Base-by-base conservation (phyloP, 2,888 invertebrate genomes). In the Tipula unca region DNA sequence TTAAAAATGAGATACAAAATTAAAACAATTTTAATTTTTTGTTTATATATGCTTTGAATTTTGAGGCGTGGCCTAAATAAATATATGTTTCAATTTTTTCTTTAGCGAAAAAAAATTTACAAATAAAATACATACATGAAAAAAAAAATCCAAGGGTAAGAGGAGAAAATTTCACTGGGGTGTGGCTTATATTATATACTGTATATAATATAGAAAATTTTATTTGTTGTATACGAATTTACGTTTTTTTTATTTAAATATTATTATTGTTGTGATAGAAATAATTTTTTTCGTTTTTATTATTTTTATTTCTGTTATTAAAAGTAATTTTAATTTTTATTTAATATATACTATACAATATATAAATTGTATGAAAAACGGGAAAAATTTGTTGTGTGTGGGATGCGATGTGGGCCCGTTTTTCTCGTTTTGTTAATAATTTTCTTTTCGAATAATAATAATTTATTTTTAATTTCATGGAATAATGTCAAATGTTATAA, bases 21-120 rank as follows among this genome's bases (percentile, higher is more conserved):
- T 83, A 83, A 83, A 69, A 69, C 69, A 69, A 69, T 69, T 69
- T 69, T 69, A 69, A 69, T 69, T 69, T 69, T 69, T 69, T 69
- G 69, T 69, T 69, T 69, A 69, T 42, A 39, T 48, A 69, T 25
- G 20, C 1, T 69, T 25, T 69, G 25, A 69, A 17, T 20, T 48
- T 48, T 17, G 8, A 10, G 69, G 69, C 69, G 69, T 69, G 69
- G 69, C 25, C 3, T 69, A 13, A 6, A 13, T 25, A 25, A 69
- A 69, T 25, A 54, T 54, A 69, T 69, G 69, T 69, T 69, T 25
- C 69, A 69, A 69, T 69, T 69, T 25, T 69, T 69, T 69, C 10
- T 69, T 69, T 20, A 54, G 10, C 10, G 25, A 5, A 20, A 54
- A 54, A 17, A 17, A 54, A 54, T 1, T 32, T 32, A n/a, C n/a